Evolutionary conservation across 2,888 invertebrate genomes (phyloP), one percentile per base, ranked within the genome.

Genomic region (Heliconius cydno): DNA sequence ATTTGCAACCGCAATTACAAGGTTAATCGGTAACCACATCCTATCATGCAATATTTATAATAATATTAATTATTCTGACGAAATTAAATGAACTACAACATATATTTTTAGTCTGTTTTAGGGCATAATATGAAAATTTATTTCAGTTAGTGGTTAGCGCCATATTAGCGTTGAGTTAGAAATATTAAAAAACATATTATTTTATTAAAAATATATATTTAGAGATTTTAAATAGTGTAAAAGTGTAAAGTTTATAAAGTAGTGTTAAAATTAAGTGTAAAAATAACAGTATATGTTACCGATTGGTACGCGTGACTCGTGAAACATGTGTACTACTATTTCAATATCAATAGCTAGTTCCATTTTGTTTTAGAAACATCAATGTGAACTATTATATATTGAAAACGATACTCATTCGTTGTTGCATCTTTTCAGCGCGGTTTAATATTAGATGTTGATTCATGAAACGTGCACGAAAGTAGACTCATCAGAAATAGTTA

Each of bases 391-490:
- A 86, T 89, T 85, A 80, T 85, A 87, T 80, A 60, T 76, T 82
- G 81, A 79, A 77, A 77, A 77, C 79, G 82, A 88, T 85, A 88
- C 85, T 86, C 88, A 88, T 90, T 88, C 88, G 89, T 90, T 88
- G 88, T 85, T 88, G 87, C 86, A 88, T 88, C 86, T 89, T 90
- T 79, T 91, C 90, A 87, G 83, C 90, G 86, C 82, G 86, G 88
- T 83, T 86, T 89, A 89, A 89, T 89, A 92, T 91, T 92, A 94
- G 89, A 85, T 84, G 88, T 92, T 93, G 94, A 94, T 92, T 94
- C 94, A 94, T 89, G 86, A 85, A 84, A 86, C 87, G 86, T 86
- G 84, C 85, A 82, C 86, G 86, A 86, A 88, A 85, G 87, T 86
- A 85, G 85, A 87, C 84, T 86, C 88, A 87, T 90, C 89, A 85